Percentiles rank a stretch among this genome's conserved stretches.
These are phyloP conservation scores for Aphelinus certus DNA, from an alignment of 1,140 invertebrate genomes.

Conservation along the genomic window DNA sequence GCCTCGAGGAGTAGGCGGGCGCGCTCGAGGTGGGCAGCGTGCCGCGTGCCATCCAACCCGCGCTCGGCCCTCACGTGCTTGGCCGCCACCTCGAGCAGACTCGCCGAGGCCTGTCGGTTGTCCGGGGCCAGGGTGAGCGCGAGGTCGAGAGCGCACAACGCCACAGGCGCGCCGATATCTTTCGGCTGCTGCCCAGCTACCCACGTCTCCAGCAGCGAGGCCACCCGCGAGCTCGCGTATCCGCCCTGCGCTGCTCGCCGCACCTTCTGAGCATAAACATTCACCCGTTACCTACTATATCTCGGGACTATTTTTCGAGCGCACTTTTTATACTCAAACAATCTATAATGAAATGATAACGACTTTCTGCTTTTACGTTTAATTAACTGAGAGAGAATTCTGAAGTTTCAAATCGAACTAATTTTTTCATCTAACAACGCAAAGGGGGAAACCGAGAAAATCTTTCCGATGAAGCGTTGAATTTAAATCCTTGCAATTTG, in stretches of 20 bases:
- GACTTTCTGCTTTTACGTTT: too few species aligned
- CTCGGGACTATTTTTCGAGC: too few species aligned
- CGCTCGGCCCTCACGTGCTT: conserved; percentile 51
- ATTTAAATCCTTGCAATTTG: too few species aligned
- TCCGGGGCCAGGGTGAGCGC: conserved; percentile 50
- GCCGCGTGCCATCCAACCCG: conserved; percentile 44
- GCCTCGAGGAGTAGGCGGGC: conserved; percentile 50
- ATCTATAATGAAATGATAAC: too few species aligned
- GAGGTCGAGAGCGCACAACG: conserved; percentile 53
- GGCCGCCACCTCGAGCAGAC: conserved; percentile 51
- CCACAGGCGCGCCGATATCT: conserved; percentile 45
- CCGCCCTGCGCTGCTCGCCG: conserved; percentile 52
- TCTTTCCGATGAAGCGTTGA: too few species aligned
- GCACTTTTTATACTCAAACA: too few species aligned
- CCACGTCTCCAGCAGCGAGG: conserved; percentile 57
- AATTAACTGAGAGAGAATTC: too few species aligned
- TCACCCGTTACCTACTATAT: too few species aligned
- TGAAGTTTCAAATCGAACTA: too few species aligned
- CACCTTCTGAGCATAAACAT: conserved; percentile 47
- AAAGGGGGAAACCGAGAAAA: too few species aligned
- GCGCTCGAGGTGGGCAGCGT: conserved; percentile 41
- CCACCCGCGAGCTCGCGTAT: conserved; percentile 49
- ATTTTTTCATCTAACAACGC: too few species aligned
- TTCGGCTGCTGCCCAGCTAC: conserved; percentile 53
- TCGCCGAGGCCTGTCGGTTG: conserved; percentile 31